A percentile compares a stretch with the other conserved stretches of the same genome.
phyloP scores from a whole-genome alignment of 2,113 vertebrate genomes.

The Otus sunia region DNA sequence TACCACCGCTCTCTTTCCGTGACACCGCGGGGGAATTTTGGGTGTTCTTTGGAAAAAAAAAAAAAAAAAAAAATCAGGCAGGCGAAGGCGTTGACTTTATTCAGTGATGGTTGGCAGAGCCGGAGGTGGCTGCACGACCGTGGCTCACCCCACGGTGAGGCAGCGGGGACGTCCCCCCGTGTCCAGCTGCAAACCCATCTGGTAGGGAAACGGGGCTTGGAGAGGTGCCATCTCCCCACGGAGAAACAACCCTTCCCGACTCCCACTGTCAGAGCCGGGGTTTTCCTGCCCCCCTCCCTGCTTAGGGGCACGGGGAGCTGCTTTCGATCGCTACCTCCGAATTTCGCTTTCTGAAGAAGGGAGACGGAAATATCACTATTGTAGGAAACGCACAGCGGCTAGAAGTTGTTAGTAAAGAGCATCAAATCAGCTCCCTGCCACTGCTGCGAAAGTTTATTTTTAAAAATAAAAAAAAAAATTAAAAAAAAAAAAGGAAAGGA shows the following conservation, averaged over 20 bases:
- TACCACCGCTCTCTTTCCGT: background rate
- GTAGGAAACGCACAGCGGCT: background rate
- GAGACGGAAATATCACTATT: background rate
- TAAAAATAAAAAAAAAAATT: background rate
- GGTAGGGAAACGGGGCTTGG: background rate
- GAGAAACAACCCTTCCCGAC: background rate
- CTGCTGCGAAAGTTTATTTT: background rate
- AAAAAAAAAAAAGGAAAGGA: background rate
- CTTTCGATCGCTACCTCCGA: background rate
- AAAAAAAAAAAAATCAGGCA: background rate
- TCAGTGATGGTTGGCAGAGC: background rate
- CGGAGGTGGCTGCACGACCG: background rate
- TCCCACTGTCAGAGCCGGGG: background rate
- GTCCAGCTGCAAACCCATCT: background rate
- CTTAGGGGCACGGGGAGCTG: background rate
- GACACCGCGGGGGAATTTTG: background rate
- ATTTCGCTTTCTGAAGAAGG: background rate
- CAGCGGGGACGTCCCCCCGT: background rate
- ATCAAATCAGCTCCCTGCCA: background rate
- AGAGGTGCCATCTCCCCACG: background rate
- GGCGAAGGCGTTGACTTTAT: background rate
- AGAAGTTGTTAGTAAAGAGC: background rate
- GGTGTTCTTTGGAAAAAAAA: background rate
- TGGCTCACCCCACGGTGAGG: background rate
- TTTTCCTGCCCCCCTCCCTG: background rate